Base-by-base conservation (phyloP, 2,113 vertebrate genomes). In the Trinectes maculatus region DNA sequence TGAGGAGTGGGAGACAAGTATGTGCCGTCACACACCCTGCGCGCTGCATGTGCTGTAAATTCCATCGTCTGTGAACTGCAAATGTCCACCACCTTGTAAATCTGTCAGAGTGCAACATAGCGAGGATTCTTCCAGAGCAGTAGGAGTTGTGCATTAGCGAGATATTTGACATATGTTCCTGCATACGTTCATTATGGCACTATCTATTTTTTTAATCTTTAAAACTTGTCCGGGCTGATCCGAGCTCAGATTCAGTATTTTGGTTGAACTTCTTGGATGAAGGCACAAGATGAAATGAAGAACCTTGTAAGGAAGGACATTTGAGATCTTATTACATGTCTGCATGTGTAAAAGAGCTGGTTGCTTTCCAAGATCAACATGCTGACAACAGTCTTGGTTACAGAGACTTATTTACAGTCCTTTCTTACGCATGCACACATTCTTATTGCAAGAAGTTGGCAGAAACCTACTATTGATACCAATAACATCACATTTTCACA, bases 31-130 rank as follows among this genome's bases (percentile, higher is more conserved):
- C 46, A 21, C 24, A 8, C 37, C 19, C 54, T n/a, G 33, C 25
- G 0, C 1, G 1, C 33, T 51, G 64, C 39, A 13, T 71, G 31
- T 16, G 64, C 49, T 39, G 33, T 54, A 56, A 56, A 75, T 72
- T 40, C 54, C 43, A 42, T 22, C 0, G 61, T 67, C 39, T 40
- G 42, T 55, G 67, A 71, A 71, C 52, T 64, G 42, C 36, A 13
- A 12, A 11, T 7, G 3, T 73, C 34, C 43, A 29, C 42, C 42
- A 25, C 25, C 68, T 59, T 84, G 62, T 77, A 69, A 69, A 82
- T 77, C 65, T 60, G 54, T 46, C 54, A 1, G 42, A 51, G 33
- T 21, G 19, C 9, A 26, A 18, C 71, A 67, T 79, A 57, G 71
- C 60, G 6, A 2, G 34, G 26, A 82, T 77, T 71, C 49, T 42